Evolutionary conservation across 2,113 vertebrate species (phyloP).

Genomic region (Alaudala cheleensis): DNA sequence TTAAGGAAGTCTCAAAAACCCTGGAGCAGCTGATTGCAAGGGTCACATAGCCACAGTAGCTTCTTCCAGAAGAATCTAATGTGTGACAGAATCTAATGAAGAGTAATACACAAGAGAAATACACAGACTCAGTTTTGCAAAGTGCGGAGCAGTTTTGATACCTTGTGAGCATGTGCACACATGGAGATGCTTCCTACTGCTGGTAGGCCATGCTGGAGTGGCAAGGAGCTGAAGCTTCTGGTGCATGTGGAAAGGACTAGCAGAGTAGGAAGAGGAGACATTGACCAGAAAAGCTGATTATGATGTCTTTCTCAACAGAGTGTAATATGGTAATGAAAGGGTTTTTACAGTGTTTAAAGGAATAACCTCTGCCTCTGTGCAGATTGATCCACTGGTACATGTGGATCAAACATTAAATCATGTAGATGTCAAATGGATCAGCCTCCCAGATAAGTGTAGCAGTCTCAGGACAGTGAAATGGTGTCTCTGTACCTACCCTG

Average conservation of each 20-base stretch:
- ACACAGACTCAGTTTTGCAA: not conserved
- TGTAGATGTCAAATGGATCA: not conserved
- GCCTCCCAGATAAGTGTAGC: not conserved
- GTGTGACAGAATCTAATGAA: not conserved
- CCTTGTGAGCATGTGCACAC: not conserved
- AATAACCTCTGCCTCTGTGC: not conserved
- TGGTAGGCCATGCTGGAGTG: not conserved
- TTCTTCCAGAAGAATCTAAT: not conserved
- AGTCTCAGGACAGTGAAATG: not conserved
- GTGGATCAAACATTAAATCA: not conserved
- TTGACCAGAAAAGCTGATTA: not conserved
- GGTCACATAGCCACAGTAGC: not conserved
- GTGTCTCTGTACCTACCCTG: not conserved
- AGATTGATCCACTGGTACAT: not conserved
- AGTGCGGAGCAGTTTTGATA: not conserved
- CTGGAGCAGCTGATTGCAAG: not conserved
- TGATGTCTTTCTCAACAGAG: not conserved
- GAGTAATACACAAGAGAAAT: not conserved
- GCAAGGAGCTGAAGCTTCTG: not conserved
- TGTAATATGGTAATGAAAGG: not conserved
- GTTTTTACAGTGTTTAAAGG: not conserved
- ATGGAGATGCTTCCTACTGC: not conserved
- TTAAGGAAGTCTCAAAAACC: not conserved
- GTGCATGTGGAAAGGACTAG: not conserved
- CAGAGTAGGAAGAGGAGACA: fast-evolving